phyloP scores from a whole-genome alignment of 2,888 invertebrate species.

The Ochlodes sylvanus region DNA sequence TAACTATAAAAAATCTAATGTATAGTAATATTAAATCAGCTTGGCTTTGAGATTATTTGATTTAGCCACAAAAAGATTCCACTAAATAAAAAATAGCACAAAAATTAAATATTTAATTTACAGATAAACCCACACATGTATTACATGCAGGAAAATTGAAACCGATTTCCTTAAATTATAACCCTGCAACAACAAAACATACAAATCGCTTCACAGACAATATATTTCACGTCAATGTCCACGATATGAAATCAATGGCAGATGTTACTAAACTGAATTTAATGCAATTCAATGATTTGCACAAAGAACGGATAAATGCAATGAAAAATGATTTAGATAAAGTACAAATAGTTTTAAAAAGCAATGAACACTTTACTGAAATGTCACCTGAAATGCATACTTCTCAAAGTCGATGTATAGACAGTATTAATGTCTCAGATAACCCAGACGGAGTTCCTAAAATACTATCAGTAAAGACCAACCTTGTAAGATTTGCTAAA shows the following conservation, averaged over 20 bases:
- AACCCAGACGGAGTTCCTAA: neutral
- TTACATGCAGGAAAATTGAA: neutral
- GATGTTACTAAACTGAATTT: slow-evolving; percentile 2
- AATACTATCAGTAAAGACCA: slow-evolving; percentile 1
- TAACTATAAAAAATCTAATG: too few species aligned
- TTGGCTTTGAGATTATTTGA: too few species aligned
- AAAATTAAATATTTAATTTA: slow-evolving; percentile 3
- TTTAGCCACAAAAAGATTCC: too few species aligned
- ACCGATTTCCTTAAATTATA: neutral
- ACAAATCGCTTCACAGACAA: slow-evolving; percentile 18
- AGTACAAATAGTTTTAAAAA: slow-evolving; percentile 39
- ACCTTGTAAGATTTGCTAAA: slow-evolving; percentile 15
- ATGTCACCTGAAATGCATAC: neutral
- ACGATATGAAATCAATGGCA: neutral
- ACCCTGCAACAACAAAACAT: neutral
- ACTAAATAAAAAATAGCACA: too few species aligned
- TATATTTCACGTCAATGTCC: slow-evolving; percentile 25
- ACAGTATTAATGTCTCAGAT: neutral
- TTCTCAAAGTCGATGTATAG: neutral
- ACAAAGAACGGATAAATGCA: slow-evolving; percentile 26
- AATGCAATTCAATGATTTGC: neutral
- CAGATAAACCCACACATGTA: slow-evolving; percentile 7
- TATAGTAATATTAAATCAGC: too few species aligned
- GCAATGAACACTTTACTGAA: slow-evolving; percentile 8
- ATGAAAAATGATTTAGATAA: slow-evolving; percentile 42